Evolutionary conservation across 2,888 invertebrate species (phyloP).

Genomic region (Phytoseiulus persimilis): DNA sequence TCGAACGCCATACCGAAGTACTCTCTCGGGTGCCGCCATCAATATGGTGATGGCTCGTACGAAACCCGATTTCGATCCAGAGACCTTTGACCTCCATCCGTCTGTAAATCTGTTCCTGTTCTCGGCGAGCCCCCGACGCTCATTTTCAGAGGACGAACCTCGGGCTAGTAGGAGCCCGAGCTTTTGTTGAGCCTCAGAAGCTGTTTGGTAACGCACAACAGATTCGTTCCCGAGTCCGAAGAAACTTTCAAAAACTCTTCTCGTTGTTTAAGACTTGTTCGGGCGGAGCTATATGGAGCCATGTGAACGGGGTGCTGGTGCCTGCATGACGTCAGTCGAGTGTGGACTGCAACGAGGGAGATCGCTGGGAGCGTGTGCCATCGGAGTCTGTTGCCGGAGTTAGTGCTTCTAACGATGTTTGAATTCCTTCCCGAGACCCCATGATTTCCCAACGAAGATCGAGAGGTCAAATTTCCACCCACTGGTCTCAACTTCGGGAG

Average conservation of each 20-base stretch:
- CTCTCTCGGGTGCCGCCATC: not conserved
- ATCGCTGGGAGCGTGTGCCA: not conserved
- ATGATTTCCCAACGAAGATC: too few species aligned
- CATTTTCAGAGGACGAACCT: too few species aligned
- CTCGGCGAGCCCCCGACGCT: too few species aligned
- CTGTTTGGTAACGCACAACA: not conserved
- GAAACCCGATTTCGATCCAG: too few species aligned
- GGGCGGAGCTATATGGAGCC: constrained; percentile 27
- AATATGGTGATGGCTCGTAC: not conserved
- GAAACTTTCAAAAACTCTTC: not conserved
- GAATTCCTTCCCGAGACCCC: too few species aligned
- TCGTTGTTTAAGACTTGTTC: constrained; percentile 9
- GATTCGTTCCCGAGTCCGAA: not conserved
- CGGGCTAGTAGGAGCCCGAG: too few species aligned
- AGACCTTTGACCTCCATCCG: too few species aligned
- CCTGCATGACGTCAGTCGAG: constrained; percentile 19
- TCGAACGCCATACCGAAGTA: not conserved
- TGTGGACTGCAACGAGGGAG: constrained; percentile 8
- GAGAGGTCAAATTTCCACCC: too few species aligned
- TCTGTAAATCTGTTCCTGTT: too few species aligned
- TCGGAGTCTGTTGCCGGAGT: constrained; percentile 23
- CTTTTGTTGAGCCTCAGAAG: too few species aligned
- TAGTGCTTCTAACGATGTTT: not conserved
- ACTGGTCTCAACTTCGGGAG: not conserved
- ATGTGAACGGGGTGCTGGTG: not conserved